phyloP scores from a whole-genome alignment of 2,888 invertebrate genomes.

The Heliconius aoede region DNA sequence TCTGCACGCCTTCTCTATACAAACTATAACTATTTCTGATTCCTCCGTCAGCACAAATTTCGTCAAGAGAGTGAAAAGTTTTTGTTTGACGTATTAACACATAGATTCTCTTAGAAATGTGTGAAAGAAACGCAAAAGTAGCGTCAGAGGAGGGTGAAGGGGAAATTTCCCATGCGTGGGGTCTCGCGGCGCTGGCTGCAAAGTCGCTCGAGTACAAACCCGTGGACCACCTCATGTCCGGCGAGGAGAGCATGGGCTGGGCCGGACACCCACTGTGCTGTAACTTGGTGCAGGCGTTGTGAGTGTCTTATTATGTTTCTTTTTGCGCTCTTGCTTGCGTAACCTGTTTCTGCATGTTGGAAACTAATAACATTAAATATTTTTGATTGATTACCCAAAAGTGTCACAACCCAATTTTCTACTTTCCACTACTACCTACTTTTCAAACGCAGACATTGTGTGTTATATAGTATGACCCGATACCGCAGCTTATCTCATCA shows the following conservation, averaged over 20 bases:
- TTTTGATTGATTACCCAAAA: no score
- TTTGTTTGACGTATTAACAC: neutral
- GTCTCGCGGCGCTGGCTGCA: conserved; percentile 89
- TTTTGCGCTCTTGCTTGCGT: neutral
- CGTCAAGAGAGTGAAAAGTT: neutral
- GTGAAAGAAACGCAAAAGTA: conserved; percentile 90
- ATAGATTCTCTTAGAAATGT: conserved; percentile 83
- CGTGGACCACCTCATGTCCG: conserved; percentile 69
- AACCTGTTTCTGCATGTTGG: neutral
- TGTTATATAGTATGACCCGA: neutral
- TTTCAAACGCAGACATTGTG: neutral
- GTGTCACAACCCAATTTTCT: no score
- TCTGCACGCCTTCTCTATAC: no score
- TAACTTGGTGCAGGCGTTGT: conserved; percentile 93
- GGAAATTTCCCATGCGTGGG: conserved; percentile 95
- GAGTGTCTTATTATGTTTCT: conserved; percentile 60
- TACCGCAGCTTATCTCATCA: neutral
- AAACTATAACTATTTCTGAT: neutral
- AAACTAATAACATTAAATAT: no score
- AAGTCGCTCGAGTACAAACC: conserved; percentile 70
- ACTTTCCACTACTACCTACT: neutral
- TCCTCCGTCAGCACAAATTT: neutral
- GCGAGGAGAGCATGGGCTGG: conserved; percentile 90
- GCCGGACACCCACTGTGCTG: conserved; percentile 93
- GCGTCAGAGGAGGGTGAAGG: conserved; percentile 90